Evolutionary conservation across 1,140 invertebrate genomes (phyloP).

Genomic region (Armadillidium nasatum): DNA sequence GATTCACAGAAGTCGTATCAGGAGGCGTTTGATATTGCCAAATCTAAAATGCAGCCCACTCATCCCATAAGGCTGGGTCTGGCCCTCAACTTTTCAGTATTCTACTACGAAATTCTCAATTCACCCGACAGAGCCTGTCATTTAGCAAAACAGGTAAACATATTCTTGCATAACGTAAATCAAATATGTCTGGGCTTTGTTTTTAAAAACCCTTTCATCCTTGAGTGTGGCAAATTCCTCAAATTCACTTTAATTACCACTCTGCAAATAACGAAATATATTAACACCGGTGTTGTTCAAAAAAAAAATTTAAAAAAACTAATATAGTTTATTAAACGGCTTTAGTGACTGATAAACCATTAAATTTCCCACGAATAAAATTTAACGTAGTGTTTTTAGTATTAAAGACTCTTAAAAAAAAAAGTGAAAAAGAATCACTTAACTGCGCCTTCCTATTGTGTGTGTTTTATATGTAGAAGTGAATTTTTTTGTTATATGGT

Average conservation of each 20-base stretch:
- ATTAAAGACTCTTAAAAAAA: too few relatives aligned
- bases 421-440: neutral
- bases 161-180: slow-evolving; percentile 22
- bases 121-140: slow-evolving; percentile 93
- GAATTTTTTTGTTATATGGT: neutral
- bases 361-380: too few relatives aligned
- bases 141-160: slow-evolving; percentile 87
- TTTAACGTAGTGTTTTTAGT: too few relatives aligned
- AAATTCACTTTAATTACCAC: neutral
- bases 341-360: too few relatives aligned
- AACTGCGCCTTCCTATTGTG: neutral
- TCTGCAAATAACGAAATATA: neutral
- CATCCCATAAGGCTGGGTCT: slow-evolving; percentile 94
- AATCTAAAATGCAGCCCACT: slow-evolving; percentile 95
- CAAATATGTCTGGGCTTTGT: neutral
- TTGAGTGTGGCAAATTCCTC: neutral
- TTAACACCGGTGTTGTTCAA: neutral
- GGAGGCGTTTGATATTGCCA: slow-evolving; percentile 97
- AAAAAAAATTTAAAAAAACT: too few relatives aligned
- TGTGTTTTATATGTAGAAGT: neutral
- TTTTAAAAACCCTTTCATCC: neutral
- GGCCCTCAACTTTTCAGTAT: slow-evolving; percentile 96
- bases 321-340: slow-evolving; percentile 1
- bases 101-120: slow-evolving; percentile 98
- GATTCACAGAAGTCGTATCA: slow-evolving; percentile 98